These are phyloP conservation scores for Cabera pusaria DNA, from an alignment of 2,888 invertebrate species.

Conservation along the genomic window DNA sequence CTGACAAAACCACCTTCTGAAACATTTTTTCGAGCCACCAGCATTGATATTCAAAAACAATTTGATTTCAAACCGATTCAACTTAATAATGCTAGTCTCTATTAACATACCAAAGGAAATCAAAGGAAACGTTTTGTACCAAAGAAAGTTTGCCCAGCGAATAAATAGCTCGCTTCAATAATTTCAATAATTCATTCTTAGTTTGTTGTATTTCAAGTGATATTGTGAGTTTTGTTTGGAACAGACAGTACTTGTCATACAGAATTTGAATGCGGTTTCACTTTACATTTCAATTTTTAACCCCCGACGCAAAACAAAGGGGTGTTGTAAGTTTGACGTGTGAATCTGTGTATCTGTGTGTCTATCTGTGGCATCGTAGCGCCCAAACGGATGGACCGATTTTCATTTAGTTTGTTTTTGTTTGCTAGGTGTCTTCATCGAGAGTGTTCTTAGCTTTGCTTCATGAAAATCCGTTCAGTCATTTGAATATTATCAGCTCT, in stretches of 20 bases:
- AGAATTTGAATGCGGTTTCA: no score
- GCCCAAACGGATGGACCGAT: no score
- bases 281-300: no score
- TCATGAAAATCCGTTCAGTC: no score
- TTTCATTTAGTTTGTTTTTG: no score
- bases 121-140: constrained; percentile 15
- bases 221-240: constrained; percentile 12
- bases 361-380: no score
- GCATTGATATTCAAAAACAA: constrained; percentile 19
- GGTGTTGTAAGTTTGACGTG: no score
- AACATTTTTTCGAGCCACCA: constrained; percentile 4
- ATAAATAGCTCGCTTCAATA: constrained; percentile 25
- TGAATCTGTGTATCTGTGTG: no score
- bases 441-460: no score
- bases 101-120: constrained; percentile 32
- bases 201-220: constrained; percentile 17
- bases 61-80: constrained; percentile 21
- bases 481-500: no score
- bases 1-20: not conserved
- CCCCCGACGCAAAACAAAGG: no score
- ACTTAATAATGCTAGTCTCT: constrained; percentile 23
- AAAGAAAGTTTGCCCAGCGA: constrained; percentile 29
- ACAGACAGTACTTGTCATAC: not conserved
- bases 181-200: constrained; percentile 23
- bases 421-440: no score